phyloP scores from a whole-genome alignment of 2,888 invertebrate genomes.

The Heliconius ethilla region DNA sequence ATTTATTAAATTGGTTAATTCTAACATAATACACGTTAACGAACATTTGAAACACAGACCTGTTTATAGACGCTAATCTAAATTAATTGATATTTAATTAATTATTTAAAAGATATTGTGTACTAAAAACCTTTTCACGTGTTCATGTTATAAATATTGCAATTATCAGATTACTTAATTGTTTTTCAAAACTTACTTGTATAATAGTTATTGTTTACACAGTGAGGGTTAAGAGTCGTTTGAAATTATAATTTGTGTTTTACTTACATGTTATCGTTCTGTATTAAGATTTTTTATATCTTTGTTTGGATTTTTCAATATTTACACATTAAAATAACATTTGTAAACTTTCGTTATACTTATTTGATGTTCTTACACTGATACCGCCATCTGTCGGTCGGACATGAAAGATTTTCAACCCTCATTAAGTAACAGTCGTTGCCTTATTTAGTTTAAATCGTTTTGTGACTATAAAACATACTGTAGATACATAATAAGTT shows the following conservation, averaged over 20 bases:
- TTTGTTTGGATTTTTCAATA: neutral
- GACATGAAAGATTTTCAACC: neutral
- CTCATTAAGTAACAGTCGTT: slow-evolving; percentile 76
- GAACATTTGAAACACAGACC: slow-evolving; percentile 35
- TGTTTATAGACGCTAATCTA: slow-evolving; percentile 38
- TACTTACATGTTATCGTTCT: neutral
- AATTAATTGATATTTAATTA: slow-evolving; percentile 38
- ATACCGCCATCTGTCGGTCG: slow-evolving; percentile 13
- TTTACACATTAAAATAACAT: neutral
- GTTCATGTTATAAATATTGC: slow-evolving; percentile 64
- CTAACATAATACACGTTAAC: slow-evolving; percentile 29
- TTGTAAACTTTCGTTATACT: neutral
- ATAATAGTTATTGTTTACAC: slow-evolving; percentile 65
- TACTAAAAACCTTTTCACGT: slow-evolving; percentile 65
- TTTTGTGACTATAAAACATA: slow-evolving; percentile 78
- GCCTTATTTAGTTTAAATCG: slow-evolving; percentile 82
- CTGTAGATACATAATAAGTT: slow-evolving; percentile 75
- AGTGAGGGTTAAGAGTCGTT: slow-evolving; percentile 40
- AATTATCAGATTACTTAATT: slow-evolving; percentile 51
- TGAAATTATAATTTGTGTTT: neutral
- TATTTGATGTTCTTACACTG: neutral
- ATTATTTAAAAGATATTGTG: slow-evolving; percentile 44
- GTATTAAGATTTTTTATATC: neutral
- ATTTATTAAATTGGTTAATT: slow-evolving; percentile 5
- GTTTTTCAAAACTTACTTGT: slow-evolving; percentile 42